Percentiles rank a stretch among this genome's conserved stretches.
Evolutionary conservation across 2,797 vertebrate genomes (phyloP).

Genomic region (Emydoidea blandingii): DNA sequence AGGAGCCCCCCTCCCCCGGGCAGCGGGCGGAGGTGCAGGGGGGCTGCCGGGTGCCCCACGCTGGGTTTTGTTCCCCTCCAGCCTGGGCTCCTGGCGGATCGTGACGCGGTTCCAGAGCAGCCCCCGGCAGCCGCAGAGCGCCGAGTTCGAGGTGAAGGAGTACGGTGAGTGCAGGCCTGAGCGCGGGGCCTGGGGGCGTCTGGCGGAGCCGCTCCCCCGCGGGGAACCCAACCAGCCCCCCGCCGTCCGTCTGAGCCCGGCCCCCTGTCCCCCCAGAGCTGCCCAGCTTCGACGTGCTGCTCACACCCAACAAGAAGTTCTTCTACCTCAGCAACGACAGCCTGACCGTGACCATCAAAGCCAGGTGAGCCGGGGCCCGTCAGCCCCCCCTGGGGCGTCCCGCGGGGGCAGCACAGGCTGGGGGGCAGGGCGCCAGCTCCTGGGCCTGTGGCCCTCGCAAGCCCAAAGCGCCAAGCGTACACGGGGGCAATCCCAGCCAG

Average conservation of each 20-base stretch:
- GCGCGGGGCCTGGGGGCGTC: background rate
- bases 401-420: too few species aligned
- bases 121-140: conserved; percentile 33
- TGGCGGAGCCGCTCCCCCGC: background rate
- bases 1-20: too few species aligned
- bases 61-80: background rate
- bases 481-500: too few species aligned
- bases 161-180: conserved; percentile 34
- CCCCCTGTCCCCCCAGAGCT: conserved; percentile 25
- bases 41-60: background rate
- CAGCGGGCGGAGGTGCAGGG: accelerated
- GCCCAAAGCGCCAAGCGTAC: too few species aligned
- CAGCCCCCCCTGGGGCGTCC: too few species aligned
- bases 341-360: conserved; percentile 34
- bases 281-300: conserved; percentile 52
- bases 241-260: background rate
- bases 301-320: conserved; percentile 44
- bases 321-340: conserved; percentile 2
- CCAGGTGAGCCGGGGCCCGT: conserved; percentile 7
- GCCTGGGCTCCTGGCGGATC: conserved; percentile 57
- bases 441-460: too few species aligned
- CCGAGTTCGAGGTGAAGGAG: conserved; percentile 61
- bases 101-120: conserved; percentile 41
- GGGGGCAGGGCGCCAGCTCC: too few species aligned
- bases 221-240: background rate